Evolutionary conservation across 2,888 invertebrate genomes (phyloP).

Genomic region (Eutolmus rufibarbis): DNA sequence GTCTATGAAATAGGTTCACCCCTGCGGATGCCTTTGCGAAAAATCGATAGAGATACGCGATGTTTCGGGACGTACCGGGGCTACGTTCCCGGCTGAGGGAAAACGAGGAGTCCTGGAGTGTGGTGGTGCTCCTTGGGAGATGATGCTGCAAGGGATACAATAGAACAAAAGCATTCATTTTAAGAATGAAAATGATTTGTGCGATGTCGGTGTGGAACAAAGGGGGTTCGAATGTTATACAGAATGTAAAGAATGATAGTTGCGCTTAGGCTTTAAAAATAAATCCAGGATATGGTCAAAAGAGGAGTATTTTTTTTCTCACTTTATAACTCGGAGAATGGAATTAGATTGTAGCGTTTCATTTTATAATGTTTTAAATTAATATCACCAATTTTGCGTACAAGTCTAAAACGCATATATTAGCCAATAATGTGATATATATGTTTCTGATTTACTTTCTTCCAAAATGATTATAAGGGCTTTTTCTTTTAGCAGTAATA

Average conservation of each 20-base stretch:
- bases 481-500: too few relatives aligned
- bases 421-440: too few relatives aligned
- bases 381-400: too few relatives aligned
- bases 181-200: neutral
- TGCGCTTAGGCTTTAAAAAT: neutral
- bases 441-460: too few relatives aligned
- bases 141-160: neutral
- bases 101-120: neutral
- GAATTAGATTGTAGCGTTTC: neutral
- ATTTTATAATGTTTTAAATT: too few relatives aligned
- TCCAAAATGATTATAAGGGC: too few relatives aligned
- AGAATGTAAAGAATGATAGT: neutral
- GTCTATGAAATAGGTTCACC: neutral
- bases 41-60: conserved; percentile 12
- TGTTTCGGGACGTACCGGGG: neutral
- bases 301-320: neutral
- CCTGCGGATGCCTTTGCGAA: neutral
- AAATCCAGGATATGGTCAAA: neutral
- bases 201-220: neutral
- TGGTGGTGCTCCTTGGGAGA: neutral
- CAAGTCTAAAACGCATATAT: too few relatives aligned
- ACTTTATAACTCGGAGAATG: neutral
- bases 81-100: neutral
- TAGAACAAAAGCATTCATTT: neutral
- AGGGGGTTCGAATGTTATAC: neutral